phyloP scores from a whole-genome alignment of 2,113 vertebrate genomes.

The Albula goreensis region DNA sequence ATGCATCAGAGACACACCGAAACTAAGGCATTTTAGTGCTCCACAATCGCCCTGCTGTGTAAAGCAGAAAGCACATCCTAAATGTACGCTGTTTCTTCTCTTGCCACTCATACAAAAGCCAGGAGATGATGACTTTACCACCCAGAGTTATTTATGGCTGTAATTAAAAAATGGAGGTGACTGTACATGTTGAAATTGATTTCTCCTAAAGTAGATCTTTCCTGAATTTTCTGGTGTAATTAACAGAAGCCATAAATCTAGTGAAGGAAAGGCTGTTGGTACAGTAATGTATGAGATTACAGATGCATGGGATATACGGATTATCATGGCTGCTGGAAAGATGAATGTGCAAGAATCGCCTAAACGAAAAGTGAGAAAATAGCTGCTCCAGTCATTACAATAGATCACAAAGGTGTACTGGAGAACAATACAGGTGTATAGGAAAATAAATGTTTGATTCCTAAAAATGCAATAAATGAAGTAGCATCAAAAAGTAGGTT shows the following conservation, averaged over 20 bases:
- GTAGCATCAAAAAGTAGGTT: not conserved
- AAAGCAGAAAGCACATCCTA: not conserved
- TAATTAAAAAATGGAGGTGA: constrained; percentile 47
- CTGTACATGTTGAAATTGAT: constrained; percentile 53
- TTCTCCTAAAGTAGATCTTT: constrained; percentile 50
- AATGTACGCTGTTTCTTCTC: not conserved
- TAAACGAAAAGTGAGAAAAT: constrained; percentile 21
- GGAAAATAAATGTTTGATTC: not conserved
- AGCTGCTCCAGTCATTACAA: constrained; percentile 9
- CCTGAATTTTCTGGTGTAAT: constrained; percentile 58
- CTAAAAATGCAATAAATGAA: constrained; percentile 12
- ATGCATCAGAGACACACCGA: too few relatives aligned
- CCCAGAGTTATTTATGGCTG: constrained; percentile 57
- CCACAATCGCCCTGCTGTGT: too few relatives aligned
- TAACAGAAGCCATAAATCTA: constrained; percentile 62
- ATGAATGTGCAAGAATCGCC: constrained; percentile 23
- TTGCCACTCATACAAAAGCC: constrained; percentile 19
- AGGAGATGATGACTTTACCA: constrained; percentile 34
- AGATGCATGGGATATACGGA: constrained; percentile 46
- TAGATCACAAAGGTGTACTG: not conserved
- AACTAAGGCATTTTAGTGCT: too few relatives aligned
- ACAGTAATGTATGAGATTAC: constrained; percentile 50
- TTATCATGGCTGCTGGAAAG: constrained; percentile 6
- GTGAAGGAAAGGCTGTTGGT: constrained; percentile 46
- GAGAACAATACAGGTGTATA: not conserved